Conservation (phyloP, 1,140 invertebrate species). For the Pemphigus obesinymphae region DNA sequence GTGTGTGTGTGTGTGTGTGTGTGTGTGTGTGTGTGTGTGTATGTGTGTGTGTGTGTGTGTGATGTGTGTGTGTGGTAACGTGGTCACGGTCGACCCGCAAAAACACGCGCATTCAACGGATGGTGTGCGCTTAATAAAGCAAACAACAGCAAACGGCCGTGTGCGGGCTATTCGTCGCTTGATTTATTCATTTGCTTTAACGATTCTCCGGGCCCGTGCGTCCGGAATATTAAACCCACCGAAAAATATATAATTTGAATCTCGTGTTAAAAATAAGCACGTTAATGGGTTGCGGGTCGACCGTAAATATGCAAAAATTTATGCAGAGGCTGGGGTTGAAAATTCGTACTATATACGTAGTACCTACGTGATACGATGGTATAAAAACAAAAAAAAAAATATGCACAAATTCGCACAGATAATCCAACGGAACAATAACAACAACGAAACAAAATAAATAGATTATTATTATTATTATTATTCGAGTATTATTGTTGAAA, state of each 20-base stretch:
- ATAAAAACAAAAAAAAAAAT: not conserved
- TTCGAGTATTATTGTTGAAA: too few relatives aligned
- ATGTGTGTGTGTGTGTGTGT: too few relatives aligned
- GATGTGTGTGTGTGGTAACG: too few relatives aligned
- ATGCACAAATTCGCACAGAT: too few relatives aligned
- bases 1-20: too few relatives aligned
- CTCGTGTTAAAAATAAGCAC: conserved; percentile 14
- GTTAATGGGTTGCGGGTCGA: conserved; percentile 13
- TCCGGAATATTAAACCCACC: conserved; percentile 13
- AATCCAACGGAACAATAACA: not conserved
- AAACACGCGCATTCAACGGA: too few relatives aligned
- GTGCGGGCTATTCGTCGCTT: not conserved
- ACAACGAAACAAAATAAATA: not conserved
- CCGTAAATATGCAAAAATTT: conserved; percentile 14
- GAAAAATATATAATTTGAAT: conserved; percentile 3
- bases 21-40: too few relatives aligned
- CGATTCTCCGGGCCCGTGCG: not conserved
- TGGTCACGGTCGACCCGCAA: too few relatives aligned
- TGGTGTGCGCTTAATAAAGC: too few relatives aligned
- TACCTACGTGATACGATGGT: not conserved
- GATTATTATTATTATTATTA: not conserved
- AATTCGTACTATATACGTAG: too few relatives aligned
- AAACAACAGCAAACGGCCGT: too few relatives aligned
- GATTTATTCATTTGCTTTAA: conserved; percentile 30
- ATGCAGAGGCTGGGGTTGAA: not conserved